These are phyloP conservation scores for Rhagoletis pomonella DNA, from an alignment of 1,140 invertebrate genomes.

Conservation along the genomic window DNA sequence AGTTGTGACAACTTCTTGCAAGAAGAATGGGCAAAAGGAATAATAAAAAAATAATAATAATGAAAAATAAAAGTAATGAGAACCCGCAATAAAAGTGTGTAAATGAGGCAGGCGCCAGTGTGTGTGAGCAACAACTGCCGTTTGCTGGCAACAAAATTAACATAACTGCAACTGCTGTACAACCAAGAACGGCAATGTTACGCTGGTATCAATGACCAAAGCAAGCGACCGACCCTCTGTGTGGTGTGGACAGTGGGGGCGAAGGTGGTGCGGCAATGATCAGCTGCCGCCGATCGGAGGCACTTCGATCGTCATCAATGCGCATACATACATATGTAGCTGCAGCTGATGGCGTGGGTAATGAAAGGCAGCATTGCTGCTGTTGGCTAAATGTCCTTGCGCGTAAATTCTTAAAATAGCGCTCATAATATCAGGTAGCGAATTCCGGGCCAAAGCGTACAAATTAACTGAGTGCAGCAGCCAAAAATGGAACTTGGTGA, in stretches of 20 bases:
- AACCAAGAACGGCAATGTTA: not conserved
- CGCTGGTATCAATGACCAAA: conserved; percentile 17
- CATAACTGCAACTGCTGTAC: conserved; percentile 12
- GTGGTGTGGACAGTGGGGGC: not conserved
- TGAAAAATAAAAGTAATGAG: not conserved
- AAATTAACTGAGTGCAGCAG: conserved; percentile 30
- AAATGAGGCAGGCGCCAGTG: too few species aligned
- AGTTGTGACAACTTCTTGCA: conserved; percentile 39
- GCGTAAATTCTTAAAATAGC: conserved; percentile 48
- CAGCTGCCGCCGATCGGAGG: not conserved
- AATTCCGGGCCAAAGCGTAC: conserved; percentile 38
- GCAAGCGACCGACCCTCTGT: not conserved
- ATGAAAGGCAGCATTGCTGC: not conserved
- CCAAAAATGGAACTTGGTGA: conserved; percentile 37
- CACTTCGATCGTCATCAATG: not conserved
- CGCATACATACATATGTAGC: not conserved
- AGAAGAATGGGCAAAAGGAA: not conserved
- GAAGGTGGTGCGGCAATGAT: not conserved
- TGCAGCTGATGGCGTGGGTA: conserved; percentile 1
- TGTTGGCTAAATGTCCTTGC: conserved; percentile 31
- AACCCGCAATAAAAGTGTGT: too few species aligned
- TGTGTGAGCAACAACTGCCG: too few species aligned
- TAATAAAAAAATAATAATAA: not conserved
- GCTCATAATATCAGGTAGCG: conserved; percentile 30
- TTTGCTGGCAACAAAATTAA: conserved; percentile 7